Percentiles rank a stretch among this genome's conserved stretches.
phyloP scores from a whole-genome alignment of 2,888 invertebrate genomes.

The Philaethria dido region DNA sequence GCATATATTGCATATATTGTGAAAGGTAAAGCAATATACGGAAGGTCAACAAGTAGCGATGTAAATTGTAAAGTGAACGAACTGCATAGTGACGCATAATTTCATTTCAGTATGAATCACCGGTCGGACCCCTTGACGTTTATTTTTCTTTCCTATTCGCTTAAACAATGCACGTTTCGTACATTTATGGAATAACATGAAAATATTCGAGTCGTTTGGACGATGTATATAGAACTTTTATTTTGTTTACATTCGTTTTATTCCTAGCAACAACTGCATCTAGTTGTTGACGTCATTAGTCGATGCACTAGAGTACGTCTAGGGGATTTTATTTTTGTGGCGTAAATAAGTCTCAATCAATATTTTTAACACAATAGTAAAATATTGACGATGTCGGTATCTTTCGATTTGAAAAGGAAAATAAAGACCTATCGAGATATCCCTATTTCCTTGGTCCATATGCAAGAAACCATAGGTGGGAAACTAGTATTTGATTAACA shows the following conservation, averaged over 20 bases:
- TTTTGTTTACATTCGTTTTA: conserved; percentile 2
- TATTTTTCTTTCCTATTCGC: conserved; percentile 36
- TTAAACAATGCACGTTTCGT: conserved; percentile 30
- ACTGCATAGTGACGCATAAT: conserved; percentile 34
- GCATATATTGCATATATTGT: conserved; percentile 22
- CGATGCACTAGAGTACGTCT: neutral
- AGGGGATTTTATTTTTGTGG: conserved; percentile 1
- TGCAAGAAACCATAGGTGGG: too few relatives aligned
- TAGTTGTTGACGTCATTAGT: neutral
- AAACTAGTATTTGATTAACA: too few relatives aligned
- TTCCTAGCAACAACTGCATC: neutral
- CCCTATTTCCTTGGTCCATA: too few relatives aligned
- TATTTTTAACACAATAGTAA: neutral
- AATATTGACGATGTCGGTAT: neutral
- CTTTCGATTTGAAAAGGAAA: too few relatives aligned
- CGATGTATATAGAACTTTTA: neutral
- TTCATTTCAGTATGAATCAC: conserved; percentile 34
- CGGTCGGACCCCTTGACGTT: conserved; percentile 33
- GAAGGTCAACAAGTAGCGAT: conserved; percentile 32
- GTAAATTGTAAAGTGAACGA: conserved; percentile 39
- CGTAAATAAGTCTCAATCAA: neutral
- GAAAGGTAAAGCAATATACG: conserved; percentile 34
- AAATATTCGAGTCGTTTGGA: conserved; percentile 22
- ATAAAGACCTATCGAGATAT: too few relatives aligned
- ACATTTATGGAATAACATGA: conserved; percentile 29